These are phyloP conservation scores for Oasisia sp. DNA, from an alignment of 2,888 invertebrate genomes.

Conservation along the genomic window DNA sequence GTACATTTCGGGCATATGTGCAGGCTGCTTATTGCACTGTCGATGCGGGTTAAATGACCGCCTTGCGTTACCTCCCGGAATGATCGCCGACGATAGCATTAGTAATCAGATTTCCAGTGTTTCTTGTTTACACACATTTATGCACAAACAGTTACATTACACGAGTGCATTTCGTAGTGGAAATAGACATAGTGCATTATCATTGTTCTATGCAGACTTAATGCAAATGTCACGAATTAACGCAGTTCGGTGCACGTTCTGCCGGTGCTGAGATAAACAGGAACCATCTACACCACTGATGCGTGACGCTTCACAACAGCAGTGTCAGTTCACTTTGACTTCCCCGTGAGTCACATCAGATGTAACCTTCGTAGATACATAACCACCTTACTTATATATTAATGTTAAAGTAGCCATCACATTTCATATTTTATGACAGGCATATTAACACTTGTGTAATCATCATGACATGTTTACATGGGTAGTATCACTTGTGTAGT, in stretches of 20 bases:
- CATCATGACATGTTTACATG: too few species aligned
- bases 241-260: background rate
- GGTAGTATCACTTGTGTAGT: too few species aligned
- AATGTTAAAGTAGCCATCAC: too few species aligned
- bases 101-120: background rate
- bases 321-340: background rate
- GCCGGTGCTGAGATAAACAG: background rate
- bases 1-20: background rate
- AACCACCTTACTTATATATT: too few species aligned
- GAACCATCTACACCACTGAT: background rate
- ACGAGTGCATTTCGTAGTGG: background rate
- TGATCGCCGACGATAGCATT: background rate
- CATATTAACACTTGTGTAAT: too few species aligned
- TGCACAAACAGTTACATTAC: background rate
- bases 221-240: background rate
- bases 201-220: background rate
- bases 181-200: background rate
- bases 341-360: background rate
- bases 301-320: background rate
- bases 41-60: background rate
- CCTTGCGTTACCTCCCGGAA: background rate
- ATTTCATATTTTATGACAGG: too few species aligned
- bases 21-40: background rate
- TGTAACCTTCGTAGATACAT: background rate
- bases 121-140: background rate